Evolutionary conservation across 2,113 vertebrate genomes (phyloP), one percentile per base, ranked within the genome.

Genomic region (Sphyrna mokarran): DNA sequence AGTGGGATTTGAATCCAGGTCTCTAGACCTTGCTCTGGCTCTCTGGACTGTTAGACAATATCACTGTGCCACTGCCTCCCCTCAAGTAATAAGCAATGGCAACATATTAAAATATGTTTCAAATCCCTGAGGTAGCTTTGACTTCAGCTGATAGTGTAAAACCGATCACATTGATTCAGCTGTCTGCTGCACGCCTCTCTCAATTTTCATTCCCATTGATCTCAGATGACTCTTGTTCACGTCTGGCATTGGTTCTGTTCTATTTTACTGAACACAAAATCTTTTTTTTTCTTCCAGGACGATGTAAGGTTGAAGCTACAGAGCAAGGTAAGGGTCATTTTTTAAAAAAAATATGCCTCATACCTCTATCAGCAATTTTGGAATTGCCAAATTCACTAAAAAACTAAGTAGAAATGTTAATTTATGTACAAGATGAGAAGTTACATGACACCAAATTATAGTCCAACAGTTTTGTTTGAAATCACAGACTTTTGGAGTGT

Each of bases 251-350:
- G n/a, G 6, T 72, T 5, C 72, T 16, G 40, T 95, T 43, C 23
- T 72, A 33, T 72, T 54, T 54, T 40, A 76, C 18, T 95, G 26
- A 72, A 48, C 6, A 6, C 66, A 16, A 43, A 95, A 83, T 68
- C 76, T 95, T 69, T 93, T 97, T 97, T 96, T 97, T 96, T 98
- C 96, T 98, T 96, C 90, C 97, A 99, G 99, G 98, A 96, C 97
- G 97, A 96, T 99, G 99, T 97, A 97, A 70, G 54, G 95, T 61
- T 0, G 1, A 96, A 1, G 96, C 96, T 83, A 97, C 96, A 89
- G 97, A 97, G 90, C 98, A 97, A 97, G 97, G 98, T 99, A 98
- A 6, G 98, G 97, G 58, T 33, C 1, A 14, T 20, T 16, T 48
- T 72, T 72, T 40, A 70, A 11, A 54, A 48, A 48, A 54, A 54